phyloP scores from a whole-genome alignment of 2,888 invertebrate genomes.

The Ypsolopha sequella region DNA sequence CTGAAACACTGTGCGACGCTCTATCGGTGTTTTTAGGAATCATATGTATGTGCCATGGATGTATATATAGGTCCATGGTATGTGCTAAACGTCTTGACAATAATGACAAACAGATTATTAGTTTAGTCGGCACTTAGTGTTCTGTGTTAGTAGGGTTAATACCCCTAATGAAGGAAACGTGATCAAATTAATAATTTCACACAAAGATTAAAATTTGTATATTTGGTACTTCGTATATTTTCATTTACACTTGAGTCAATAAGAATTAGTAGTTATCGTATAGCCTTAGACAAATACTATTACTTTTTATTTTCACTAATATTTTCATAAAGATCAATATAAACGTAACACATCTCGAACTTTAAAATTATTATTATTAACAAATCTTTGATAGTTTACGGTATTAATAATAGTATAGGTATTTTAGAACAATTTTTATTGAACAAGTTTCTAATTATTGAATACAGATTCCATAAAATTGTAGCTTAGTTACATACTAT shows the following conservation, averaged over 20 bases:
- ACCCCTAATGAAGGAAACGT: no score
- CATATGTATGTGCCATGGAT: no score
- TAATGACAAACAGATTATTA: no score
- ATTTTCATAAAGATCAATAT: slow-evolving; percentile 46
- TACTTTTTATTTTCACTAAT: slow-evolving; percentile 20
- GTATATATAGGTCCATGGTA: no score
- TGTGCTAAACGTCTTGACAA: no score
- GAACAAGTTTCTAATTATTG: slow-evolving; percentile 53
- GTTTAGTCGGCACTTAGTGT: no score
- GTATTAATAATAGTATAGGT: slow-evolving; percentile 29
- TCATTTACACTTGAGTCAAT: slow-evolving; percentile 66
- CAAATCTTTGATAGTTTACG: slow-evolving; percentile 53
- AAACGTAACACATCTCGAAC: slow-evolving; percentile 47
- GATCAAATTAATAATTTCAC: no score
- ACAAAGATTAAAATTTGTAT: slow-evolving; percentile 69
- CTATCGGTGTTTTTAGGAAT: no score
- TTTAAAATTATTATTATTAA: slow-evolving; percentile 48
- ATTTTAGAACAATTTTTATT: slow-evolving; percentile 63
- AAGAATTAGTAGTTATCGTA: slow-evolving; percentile 59
- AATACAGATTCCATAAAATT: slow-evolving; percentile 36
- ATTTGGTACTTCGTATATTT: slow-evolving; percentile 70
- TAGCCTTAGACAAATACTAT: slow-evolving; percentile 51
- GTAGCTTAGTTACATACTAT: slow-evolving; percentile 28
- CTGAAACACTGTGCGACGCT: no score
- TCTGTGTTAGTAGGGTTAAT: no score